Evolutionary conservation across 2,888 invertebrate species (phyloP).

Genomic region (Scaeva pyrastri): DNA sequence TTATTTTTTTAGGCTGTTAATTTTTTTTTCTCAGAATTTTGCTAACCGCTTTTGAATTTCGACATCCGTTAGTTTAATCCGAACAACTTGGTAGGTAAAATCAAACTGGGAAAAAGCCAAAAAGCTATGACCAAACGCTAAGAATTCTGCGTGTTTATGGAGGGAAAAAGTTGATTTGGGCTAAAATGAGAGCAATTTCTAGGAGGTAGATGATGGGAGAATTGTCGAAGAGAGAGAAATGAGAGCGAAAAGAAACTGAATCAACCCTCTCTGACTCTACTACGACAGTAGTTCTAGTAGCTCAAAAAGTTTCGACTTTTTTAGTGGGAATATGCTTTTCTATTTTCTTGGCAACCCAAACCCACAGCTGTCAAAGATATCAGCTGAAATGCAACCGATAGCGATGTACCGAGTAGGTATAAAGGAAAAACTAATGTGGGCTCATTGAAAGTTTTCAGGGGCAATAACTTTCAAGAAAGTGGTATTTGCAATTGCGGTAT

Average conservation of each 20-base stretch:
- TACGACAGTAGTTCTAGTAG: conserved; percentile 10
- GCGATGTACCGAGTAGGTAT: not conserved
- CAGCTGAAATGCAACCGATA: conserved; percentile 48
- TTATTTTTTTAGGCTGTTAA: conserved; percentile 17
- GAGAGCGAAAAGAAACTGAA: conserved; percentile 17
- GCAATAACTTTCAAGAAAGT: conserved; percentile 36
- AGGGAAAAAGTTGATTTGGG: conserved; percentile 49
- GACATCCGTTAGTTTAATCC: conserved; percentile 67
- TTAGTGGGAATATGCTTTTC: not conserved
- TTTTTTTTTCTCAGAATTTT: conserved; percentile 36
- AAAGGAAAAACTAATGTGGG: conserved; percentile 9
- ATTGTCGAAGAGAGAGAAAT: not conserved
- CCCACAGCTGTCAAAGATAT: conserved; percentile 50
- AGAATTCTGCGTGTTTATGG: conserved; percentile 43
- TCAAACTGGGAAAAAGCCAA: conserved; percentile 74
- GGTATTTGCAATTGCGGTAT: conserved; percentile 7
- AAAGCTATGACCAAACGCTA: conserved; percentile 62
- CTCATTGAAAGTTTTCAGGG: conserved; percentile 44
- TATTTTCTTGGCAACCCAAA: not conserved
- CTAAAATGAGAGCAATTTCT: conserved; percentile 42
- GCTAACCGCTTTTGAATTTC: conserved; percentile 44
- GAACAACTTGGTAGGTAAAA: conserved; percentile 72
- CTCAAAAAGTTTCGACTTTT: conserved; percentile 32
- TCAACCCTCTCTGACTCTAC: conserved; percentile 35
- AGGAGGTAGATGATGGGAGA: not conserved